Base-by-base conservation (phyloP, 2,888 invertebrate genomes). In the Geophilus truncorum region DNA sequence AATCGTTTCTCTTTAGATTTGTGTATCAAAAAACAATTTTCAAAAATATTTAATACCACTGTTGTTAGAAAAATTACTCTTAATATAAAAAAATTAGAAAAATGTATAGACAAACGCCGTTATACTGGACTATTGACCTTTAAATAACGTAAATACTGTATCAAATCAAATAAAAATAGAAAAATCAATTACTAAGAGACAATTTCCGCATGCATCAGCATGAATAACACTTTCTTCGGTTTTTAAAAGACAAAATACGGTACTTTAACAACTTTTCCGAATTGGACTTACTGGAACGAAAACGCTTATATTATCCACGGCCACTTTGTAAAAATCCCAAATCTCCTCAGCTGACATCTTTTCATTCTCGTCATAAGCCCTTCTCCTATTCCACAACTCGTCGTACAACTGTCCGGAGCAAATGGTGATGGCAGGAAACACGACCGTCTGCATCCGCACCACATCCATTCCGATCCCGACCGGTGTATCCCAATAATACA, bases 381-480 rank as follows among this genome's bases (percentile, higher is more conserved):
- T 6, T 62, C 10, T n/a, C 6, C 23, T 62, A 23, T 62, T 23
- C 57, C 57, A 62, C 57, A 62, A 62, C 21, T 21, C 57, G 21
- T 62, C 21, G 23, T 62, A 21, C 23, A 62, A 21, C 21, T 62
- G 57, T n/a, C 21, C 57, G 1, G 78, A 36, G 23, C 78, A 78
- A 9, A 78, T 34, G 9, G 78, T 78, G 32, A 78, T 9, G 4
- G 78, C 78, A n/a, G 78, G 78, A 34, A 78, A 78, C 34, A 15
- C 34, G 21, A 78, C 78, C 36, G 78, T 40, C 36, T 78, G 78
- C 5, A 36, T n/a, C 10, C 78, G 34, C 36, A 34, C 36, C 15
- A 78, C 36, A 21, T 25, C 40, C 36, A 78, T 78, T 36, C 15
- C 23, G 18, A 34, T 23, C 15, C 34, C 25, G 10, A 78, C 78